Evolutionary conservation across 2,113 vertebrate genomes (phyloP).

Genomic region (Burhinus bistriatus): DNA sequence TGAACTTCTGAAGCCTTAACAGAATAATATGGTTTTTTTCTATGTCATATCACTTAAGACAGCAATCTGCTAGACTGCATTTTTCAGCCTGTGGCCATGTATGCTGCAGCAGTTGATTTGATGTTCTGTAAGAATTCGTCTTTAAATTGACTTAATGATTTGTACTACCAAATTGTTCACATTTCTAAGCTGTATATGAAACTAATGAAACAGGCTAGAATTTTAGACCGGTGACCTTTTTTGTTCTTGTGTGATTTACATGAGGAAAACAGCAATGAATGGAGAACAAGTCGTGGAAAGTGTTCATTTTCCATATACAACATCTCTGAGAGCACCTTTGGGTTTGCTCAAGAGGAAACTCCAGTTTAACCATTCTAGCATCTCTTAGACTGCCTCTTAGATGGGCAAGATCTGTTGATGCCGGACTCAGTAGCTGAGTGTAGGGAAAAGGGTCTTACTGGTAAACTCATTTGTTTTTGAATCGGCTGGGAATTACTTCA

Average conservation of each 20-base stretch:
- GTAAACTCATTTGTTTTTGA: not conserved
- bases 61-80: not conserved
- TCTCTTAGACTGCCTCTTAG: not conserved
- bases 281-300: not conserved
- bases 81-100: not conserved
- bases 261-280: not conserved
- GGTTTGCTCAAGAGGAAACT: not conserved
- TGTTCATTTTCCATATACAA: not conserved
- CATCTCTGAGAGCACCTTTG: not conserved
- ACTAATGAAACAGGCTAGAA: conserved; percentile 15
- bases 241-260: not conserved
- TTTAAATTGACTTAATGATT: not conserved
- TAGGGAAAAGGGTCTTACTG: not conserved
- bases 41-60: not conserved
- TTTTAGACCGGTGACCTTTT: conserved; percentile 2
- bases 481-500: not conserved
- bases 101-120: not conserved
- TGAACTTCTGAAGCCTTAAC: conserved; percentile 28
- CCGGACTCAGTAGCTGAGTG: not conserved
- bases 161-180: not conserved
- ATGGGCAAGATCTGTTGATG: not conserved
- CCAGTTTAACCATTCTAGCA: not conserved
- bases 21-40: not conserved
- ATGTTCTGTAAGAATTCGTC: not conserved
- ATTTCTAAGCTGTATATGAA: not conserved